Base-by-base conservation (phyloP, 92 coral and sea anemone species). In the Nematostella vectensis region DNA sequence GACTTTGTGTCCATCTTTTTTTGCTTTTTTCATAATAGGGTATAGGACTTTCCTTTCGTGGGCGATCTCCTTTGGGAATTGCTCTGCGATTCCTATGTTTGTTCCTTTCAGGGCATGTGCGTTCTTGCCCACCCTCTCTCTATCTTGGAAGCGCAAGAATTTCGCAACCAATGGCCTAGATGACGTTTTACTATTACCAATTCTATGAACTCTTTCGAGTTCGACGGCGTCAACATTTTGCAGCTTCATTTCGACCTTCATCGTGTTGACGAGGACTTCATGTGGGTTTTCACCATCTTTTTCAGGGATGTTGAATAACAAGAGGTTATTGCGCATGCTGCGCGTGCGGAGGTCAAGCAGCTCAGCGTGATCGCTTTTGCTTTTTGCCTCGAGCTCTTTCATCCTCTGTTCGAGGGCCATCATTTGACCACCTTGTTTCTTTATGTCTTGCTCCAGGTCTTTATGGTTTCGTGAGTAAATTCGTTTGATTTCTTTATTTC, bases 11-110 rank as follows among this genome's bases (percentile, higher is more conserved):
- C 74, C 65, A 2, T 40, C 67, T 15, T 29, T 25, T 47, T 63
- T 58, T 1, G 75, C 81, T 26, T 74, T 50, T 55, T 58, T 58
- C 33, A 36, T 20, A 0, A 39, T 27, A 1, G 75, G 81, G 21
- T 57, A 57, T 8, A 74, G 52, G 25, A 38, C 31, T 23, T 74
- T 74, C 23, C 75, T 59, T 11, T n/a, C 54, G 3, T 67, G 53
- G 0, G 48, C 56, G 25, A 74, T 74, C 26, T 67, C 69, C 52
- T 65, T 69, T 6, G 75, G 82, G 52, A 66, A 74, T 27, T 74
- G 74, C n/a, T 74, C 69, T 11, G 75, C 57, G n/a, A 74, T 51
- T 1, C 69, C 80, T 28, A 74, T 20, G 3, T 31, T 43, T 4
- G 80, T 28, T 9, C 73, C 74, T 42, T 42, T 52, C 25, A 75